Base-by-base conservation (phyloP, 2,797 vertebrate genomes). In the Acanthurus leucopareius region DNA sequence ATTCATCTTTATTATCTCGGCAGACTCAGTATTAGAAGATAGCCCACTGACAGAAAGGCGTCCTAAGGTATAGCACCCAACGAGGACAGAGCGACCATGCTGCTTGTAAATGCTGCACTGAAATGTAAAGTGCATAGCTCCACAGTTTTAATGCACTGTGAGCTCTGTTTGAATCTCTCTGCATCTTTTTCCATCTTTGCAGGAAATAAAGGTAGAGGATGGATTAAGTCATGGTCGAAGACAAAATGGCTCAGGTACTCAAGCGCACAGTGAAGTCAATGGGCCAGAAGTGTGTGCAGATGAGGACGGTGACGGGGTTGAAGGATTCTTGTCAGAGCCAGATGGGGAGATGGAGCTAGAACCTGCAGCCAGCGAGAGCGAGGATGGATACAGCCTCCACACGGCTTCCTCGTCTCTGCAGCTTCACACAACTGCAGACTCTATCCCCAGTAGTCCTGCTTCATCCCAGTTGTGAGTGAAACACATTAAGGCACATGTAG, bases 381-480 rank as follows among this genome's bases (percentile, higher is more conserved):
- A 99, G 83, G 98, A 99, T 44, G 97, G 97, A 49, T 98, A 96
- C 94, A 99, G 98, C 88, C 96, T 98, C 88, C 98, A 96, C 90
- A 98, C 98, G 0, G 97, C 97, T 3, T 95, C 94, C 82, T 97
- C 97, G 1, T 97, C 97, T 2, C 84, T 98, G 63, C 97, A 97
- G 93, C 97, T 98, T 7, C 97, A 98, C 89, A 91, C 96, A 0
- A 94, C 97, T 0, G 96, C 97, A 0, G 98, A 99, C 94, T 99
- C 97, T 77, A 97, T 97, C 89, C 97, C 98, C 89, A 99, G 97
- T 95, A 99, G 98, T 93, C 97, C 98, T 1, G 97, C 98, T 69
- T 99, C 98, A 52, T 99, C 98, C 0, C 98, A 98, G 89, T 99
- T 99, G 98, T 99, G 92, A 97, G 98, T 97, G 51, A 54, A 65